Percentiles rank a stretch among this genome's conserved stretches.
Evolutionary conservation across 2,113 vertebrate species (phyloP).

Genomic region (Pangasianodon gigas): DNA sequence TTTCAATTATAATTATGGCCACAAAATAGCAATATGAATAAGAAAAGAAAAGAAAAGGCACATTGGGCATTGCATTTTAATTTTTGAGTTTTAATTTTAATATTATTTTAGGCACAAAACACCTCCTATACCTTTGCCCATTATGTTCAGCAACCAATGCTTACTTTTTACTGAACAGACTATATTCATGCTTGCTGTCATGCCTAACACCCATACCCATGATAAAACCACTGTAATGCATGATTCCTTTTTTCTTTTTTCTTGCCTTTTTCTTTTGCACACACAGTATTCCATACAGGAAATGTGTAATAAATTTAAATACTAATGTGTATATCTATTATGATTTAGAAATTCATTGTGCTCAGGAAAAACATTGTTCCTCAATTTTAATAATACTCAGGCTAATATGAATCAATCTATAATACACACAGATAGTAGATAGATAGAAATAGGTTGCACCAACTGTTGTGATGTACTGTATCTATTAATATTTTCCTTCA

Average conservation of each 20-base stretch:
- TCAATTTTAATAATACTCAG: too few relatives aligned
- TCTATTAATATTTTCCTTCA: neutral
- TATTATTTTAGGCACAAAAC: neutral
- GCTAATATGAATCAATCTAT: too few relatives aligned
- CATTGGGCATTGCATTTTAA: too few relatives aligned
- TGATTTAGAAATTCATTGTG: neutral
- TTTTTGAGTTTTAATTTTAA: neutral
- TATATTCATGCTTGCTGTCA: neutral
- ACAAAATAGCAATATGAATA: neutral
- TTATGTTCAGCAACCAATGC: neutral
- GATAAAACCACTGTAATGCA: too few relatives aligned
- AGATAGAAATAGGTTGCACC: neutral
- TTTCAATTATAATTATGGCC: neutral
- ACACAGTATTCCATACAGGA: too few relatives aligned
- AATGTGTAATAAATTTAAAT: too few relatives aligned
- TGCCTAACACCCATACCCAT: neutral
- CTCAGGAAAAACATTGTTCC: neutral
- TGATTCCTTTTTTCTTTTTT: too few relatives aligned
- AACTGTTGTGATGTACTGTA: neutral
- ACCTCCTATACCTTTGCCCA: neutral
- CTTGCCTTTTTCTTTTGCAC: too few relatives aligned
- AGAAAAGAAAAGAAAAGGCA: neutral
- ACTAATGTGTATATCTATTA: neutral
- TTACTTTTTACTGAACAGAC: neutral
- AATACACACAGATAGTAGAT: neutral